phyloP scores from a whole-genome alignment of 1,140 invertebrate species.

The Panagrolaimus sp. region DNA sequence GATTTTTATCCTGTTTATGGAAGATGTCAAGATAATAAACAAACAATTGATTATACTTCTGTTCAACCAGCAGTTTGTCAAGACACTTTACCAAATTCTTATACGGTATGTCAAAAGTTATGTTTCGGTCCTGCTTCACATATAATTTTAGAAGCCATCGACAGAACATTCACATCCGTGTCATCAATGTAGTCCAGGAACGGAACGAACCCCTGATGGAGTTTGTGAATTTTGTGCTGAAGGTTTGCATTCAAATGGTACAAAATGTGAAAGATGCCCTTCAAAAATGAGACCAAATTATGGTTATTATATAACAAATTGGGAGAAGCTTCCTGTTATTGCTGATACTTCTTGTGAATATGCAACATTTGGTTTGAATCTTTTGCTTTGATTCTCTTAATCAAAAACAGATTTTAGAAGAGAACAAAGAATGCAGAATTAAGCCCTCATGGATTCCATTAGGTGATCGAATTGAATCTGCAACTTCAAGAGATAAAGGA shows the following conservation, averaged over 20 bases:
- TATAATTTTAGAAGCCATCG: constrained; percentile 8
- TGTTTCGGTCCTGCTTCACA: not conserved
- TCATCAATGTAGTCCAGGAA: constrained; percentile 25
- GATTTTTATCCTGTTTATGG: constrained; percentile 66
- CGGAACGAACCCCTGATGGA: constrained; percentile 37
- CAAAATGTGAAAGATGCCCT: constrained; percentile 62
- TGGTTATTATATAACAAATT: constrained; percentile 63
- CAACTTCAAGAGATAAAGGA: constrained; percentile 52
- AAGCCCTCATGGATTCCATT: constrained; percentile 48
- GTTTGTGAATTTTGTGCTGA: constrained; percentile 61
- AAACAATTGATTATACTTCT: constrained; percentile 64
- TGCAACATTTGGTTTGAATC: constrained; percentile 39
- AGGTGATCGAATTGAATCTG: constrained; percentile 57
- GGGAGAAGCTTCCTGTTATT: constrained; percentile 64
- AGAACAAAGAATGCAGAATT: constrained; percentile 41
- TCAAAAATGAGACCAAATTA: constrained; percentile 64
- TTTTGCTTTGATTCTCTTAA: not conserved
- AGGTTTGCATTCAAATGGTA: constrained; percentile 60
- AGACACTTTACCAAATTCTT: constrained; percentile 59
- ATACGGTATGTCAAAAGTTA: constrained; percentile 20
- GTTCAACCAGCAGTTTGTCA: constrained; percentile 65
- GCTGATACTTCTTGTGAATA: constrained; percentile 63
- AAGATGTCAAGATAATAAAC: constrained; percentile 63
- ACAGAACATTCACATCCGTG: constrained; percentile 15
- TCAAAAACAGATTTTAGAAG: constrained; percentile 32